These are phyloP conservation scores for Oriolus oriolus DNA, from an alignment of 2,113 vertebrate species.

Conservation along the genomic window DNA sequence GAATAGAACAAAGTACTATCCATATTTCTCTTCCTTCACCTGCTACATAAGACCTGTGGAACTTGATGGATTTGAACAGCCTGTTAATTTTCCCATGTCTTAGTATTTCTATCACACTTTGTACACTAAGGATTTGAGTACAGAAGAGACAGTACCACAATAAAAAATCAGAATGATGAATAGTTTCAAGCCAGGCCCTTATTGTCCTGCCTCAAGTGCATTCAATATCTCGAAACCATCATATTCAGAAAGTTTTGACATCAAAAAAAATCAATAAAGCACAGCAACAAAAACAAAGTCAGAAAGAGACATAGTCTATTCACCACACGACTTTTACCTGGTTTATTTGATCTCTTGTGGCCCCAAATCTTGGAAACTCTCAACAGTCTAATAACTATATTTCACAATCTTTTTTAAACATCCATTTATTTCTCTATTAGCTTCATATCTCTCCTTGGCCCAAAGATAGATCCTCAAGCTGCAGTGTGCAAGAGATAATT, in stretches of 20 bases:
- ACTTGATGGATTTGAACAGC: not conserved
- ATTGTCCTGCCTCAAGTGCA: not conserved
- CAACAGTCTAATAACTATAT: not conserved
- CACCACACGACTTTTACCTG: accelerated
- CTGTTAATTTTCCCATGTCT: not conserved
- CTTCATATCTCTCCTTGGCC: not conserved
- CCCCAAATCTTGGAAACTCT: not conserved
- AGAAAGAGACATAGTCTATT: not conserved
- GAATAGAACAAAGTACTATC: not conserved
- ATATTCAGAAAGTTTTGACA: not conserved
- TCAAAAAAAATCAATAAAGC: not conserved
- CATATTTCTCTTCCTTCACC: not conserved
- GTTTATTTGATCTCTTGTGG: not conserved
- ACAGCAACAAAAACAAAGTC: not conserved
- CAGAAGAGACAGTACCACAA: not conserved
- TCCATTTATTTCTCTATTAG: not conserved
- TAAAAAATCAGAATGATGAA: slow-evolving; percentile 1
- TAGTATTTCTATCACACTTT: not conserved
- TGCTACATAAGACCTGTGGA: not conserved
- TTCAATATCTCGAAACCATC: not conserved
- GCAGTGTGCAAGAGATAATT: not conserved
- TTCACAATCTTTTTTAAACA: not conserved
- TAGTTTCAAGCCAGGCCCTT: not conserved
- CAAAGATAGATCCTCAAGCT: not conserved
- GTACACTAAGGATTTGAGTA: not conserved